phyloP scores from a whole-genome alignment of 2,797 vertebrate species.

The Serranus cabrilla region DNA sequence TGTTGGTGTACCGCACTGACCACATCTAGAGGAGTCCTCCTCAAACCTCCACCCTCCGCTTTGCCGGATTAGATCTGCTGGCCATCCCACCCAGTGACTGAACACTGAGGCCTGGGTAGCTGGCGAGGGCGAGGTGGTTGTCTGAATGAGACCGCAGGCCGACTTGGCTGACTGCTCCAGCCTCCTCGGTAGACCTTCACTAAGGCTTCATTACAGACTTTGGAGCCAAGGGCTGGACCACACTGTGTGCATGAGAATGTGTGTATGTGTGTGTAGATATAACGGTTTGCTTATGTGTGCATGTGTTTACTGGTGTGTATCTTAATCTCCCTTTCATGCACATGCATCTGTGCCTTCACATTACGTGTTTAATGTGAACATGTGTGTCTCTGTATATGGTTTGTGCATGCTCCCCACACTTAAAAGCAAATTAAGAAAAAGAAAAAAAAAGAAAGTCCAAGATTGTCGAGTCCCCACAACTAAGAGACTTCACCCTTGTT shows the following conservation, averaged over 20 bases:
- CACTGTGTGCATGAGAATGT: slow-evolving; percentile 70
- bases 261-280: slow-evolving; percentile 37
- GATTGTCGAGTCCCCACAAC: slow-evolving; percentile 57
- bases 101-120: slow-evolving; percentile 70
- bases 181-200: slow-evolving; percentile 80
- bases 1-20: slow-evolving; percentile 78
- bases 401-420: slow-evolving; percentile 39
- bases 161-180: slow-evolving; percentile 76
- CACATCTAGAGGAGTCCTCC: slow-evolving; percentile 77
- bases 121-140: slow-evolving; percentile 75
- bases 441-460: slow-evolving; percentile 34
- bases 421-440: slow-evolving; percentile 49
- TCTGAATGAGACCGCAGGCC: slow-evolving; percentile 84
- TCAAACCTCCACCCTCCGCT: slow-evolving; percentile 76
- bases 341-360: slow-evolving; percentile 43
- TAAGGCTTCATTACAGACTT: slow-evolving; percentile 80
- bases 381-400: slow-evolving; percentile 44
- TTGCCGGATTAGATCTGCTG: slow-evolving; percentile 70
- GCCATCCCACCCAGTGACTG: slow-evolving; percentile 85
- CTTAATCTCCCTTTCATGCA: slow-evolving; percentile 48
- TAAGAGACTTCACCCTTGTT: slow-evolving; percentile 48
- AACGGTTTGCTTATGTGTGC: slow-evolving; percentile 55
- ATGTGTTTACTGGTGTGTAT: slow-evolving; percentile 53
- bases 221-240: slow-evolving; percentile 76
- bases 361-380: slow-evolving; percentile 56